Evolutionary conservation across 2,113 vertebrate species (phyloP).

Genomic region (Panthera uncia): DNA sequence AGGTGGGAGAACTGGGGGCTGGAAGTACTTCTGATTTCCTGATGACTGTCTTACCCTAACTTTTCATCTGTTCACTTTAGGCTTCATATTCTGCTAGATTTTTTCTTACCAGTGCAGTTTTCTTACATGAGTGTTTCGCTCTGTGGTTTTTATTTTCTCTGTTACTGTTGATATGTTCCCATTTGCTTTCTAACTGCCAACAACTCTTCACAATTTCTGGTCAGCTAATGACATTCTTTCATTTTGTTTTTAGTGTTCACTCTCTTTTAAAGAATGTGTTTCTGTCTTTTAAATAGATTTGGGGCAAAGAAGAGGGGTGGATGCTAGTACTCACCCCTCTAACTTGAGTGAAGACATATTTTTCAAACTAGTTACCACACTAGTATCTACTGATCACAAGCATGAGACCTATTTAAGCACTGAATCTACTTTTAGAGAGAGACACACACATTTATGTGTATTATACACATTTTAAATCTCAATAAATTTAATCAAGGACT

Average conservation of each 20-base stretch:
- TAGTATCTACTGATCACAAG: neutral
- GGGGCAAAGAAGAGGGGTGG: slow-evolving; percentile 30
- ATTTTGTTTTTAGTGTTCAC: neutral
- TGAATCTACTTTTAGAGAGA: neutral
- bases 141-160: slow-evolving; percentile 42
- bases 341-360: neutral
- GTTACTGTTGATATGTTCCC: neutral
- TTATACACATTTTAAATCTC: neutral
- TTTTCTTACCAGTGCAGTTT: neutral
- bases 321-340: neutral
- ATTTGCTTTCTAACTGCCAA: slow-evolving; percentile 37
- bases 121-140: neutral
- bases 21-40: neutral
- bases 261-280: slow-evolving; percentile 44
- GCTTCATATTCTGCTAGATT: neutral
- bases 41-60: neutral
- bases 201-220: slow-evolving; percentile 46
- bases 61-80: neutral
- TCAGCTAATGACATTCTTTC: slow-evolving; percentile 5
- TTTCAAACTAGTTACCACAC: slow-evolving; percentile 12
- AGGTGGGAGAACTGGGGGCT: neutral
- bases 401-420: neutral
- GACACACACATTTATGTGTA: neutral
- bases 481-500: slow-evolving; percentile 41
- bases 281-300: slow-evolving; percentile 30